Conservation (phyloP, 2,113 vertebrate species). For the Lasiurus borealis region DNA sequence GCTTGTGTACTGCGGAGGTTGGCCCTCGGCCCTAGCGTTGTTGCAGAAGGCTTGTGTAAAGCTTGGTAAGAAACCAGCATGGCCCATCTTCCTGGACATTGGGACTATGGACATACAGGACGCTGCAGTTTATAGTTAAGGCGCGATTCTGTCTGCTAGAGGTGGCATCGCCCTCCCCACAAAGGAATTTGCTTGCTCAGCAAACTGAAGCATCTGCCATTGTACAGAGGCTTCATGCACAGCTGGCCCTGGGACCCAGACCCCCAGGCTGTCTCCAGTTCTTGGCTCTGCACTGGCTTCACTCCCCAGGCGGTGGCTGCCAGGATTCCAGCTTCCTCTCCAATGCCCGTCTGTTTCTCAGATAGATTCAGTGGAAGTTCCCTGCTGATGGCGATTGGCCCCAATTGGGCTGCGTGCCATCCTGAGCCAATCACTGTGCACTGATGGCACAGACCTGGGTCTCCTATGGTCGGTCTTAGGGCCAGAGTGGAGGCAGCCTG, state of each 20-base stretch:
- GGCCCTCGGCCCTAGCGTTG: too few relatives aligned
- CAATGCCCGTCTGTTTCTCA: not conserved
- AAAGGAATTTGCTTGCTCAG: not conserved
- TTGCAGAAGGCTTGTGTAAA: too few relatives aligned
- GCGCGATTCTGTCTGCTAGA: not conserved
- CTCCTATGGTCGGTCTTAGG: not conserved
- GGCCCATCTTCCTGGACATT: not conserved
- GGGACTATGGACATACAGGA: not conserved
- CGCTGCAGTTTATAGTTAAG: not conserved
- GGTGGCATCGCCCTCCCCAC: not conserved
- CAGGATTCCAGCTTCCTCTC: not conserved
- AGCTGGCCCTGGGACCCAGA: not conserved
- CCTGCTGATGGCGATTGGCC: not conserved
- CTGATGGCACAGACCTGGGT: not conserved
- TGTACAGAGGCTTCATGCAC: not conserved
- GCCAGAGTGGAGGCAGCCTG: not conserved
- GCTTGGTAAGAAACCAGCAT: not conserved
- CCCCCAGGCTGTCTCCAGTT: not conserved
- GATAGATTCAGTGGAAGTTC: not conserved
- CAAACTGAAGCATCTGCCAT: not conserved
- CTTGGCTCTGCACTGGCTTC: not conserved
- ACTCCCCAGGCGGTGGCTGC: not conserved
- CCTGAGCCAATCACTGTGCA: not conserved
- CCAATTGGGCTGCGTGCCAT: not conserved
- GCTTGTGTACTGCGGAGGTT: accelerated